Percentiles rank a stretch among this genome's conserved stretches.
Evolutionary conservation across 2,113 vertebrate species (phyloP).

Genomic region (Erythrolamprus reginae): DNA sequence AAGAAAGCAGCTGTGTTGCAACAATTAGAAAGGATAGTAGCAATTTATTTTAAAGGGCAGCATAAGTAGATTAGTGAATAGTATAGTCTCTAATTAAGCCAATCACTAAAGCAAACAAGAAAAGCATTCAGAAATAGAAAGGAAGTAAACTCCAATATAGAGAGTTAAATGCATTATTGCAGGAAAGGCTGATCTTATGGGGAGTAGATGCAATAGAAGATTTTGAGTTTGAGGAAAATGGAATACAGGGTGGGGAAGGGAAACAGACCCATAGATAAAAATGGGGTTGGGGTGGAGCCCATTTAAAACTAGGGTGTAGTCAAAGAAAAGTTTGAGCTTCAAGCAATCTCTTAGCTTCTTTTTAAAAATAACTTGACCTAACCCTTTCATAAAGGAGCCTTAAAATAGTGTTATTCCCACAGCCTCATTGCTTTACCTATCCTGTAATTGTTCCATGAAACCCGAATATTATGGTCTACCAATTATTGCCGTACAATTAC

Average conservation of each 20-base stretch:
- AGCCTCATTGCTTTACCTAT: neutral
- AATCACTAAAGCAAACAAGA: neutral
- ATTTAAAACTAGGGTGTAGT: constrained; percentile 67
- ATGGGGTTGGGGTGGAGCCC: constrained; percentile 71
- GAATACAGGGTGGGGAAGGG: constrained; percentile 87
- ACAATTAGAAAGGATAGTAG: neutral
- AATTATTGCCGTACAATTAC: fast-evolving
- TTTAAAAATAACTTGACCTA: constrained; percentile 53
- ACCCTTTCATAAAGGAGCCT: constrained; percentile 41
- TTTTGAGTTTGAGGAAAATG: constrained; percentile 77
- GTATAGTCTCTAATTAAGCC: neutral
- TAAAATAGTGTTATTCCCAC: neutral
- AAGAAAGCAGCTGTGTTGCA: neutral
- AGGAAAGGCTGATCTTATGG: constrained; percentile 45
- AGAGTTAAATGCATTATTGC: constrained; percentile 77
- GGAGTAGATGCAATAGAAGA: constrained; percentile 60
- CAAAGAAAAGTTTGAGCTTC: constrained; percentile 39
- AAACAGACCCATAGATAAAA: constrained; percentile 79
- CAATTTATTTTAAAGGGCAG: neutral
- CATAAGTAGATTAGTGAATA: neutral
- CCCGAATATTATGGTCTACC: neutral
- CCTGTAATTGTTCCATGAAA: fast-evolving
- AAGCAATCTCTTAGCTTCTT: constrained; percentile 37
- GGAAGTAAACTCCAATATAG: constrained; percentile 73
- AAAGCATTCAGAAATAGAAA: constrained; percentile 14